These are phyloP conservation scores for Hypothenemus hampei DNA, from an alignment of 1,140 invertebrate species.

Conservation along the genomic window DNA sequence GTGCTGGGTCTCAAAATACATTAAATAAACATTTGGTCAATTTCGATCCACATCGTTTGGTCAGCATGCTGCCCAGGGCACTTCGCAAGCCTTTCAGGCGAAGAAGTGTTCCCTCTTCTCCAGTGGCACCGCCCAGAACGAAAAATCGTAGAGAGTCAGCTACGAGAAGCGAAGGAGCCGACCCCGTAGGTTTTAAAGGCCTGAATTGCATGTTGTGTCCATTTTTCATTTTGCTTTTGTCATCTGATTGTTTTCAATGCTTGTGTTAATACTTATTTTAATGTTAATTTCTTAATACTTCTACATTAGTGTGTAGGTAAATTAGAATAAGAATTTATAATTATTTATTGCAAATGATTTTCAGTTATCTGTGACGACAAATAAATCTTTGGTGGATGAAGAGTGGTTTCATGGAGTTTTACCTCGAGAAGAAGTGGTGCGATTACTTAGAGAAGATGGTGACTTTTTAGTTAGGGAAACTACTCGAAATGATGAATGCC, in stretches of 20 bases:
- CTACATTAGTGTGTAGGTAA: neutral
- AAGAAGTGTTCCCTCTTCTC: slow-evolving; percentile 61
- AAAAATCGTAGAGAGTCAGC: slow-evolving; percentile 47
- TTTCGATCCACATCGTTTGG: slow-evolving; percentile 44
- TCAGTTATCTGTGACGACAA: slow-evolving; percentile 44
- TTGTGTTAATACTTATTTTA: neutral
- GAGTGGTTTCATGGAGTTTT: slow-evolving; percentile 98
- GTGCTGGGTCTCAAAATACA: slow-evolving; percentile 37
- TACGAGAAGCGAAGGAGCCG: slow-evolving; percentile 40
- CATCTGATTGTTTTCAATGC: neutral
- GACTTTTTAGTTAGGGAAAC: slow-evolving; percentile 95
- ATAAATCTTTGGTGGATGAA: slow-evolving; percentile 71
- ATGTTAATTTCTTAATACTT: neutral
- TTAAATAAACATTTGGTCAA: slow-evolving; percentile 30
- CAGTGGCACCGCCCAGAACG: slow-evolving; percentile 49
- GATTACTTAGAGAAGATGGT: slow-evolving; percentile 80
- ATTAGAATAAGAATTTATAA: neutral
- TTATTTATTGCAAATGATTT: neutral
- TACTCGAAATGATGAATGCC: slow-evolving; percentile 84
- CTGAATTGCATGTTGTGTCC: no score
- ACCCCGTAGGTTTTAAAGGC: slow-evolving; percentile 42
- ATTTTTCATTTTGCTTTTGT: slow-evolving; percentile 3
- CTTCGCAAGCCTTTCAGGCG: slow-evolving; percentile 57
- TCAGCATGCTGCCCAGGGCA: slow-evolving; percentile 48
- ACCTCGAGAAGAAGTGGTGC: slow-evolving; percentile 91